Conservation (phyloP, 92 coral and sea anemone genomes). For the Ricordea florida region DNA sequence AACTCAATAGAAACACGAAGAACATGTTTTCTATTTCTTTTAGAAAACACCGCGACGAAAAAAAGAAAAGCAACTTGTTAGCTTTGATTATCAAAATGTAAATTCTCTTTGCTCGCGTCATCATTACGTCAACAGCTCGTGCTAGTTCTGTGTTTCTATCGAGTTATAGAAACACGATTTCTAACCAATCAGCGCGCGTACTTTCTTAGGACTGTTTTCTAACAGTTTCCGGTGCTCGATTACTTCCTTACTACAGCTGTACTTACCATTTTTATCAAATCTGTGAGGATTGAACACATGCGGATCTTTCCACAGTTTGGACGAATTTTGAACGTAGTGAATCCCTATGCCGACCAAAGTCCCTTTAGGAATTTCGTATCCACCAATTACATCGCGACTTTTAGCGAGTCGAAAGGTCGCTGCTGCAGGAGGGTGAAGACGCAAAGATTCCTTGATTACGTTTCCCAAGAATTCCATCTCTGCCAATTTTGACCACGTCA, state of each 20-base stretch:
- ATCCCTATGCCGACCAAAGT: constrained; percentile 43
- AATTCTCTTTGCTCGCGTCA: no score
- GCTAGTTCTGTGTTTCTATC: no score
- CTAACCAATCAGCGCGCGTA: no score
- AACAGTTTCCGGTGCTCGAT: not conserved
- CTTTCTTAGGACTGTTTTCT: no score
- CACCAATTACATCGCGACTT: constrained; percentile 54
- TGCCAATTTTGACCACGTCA: constrained; percentile 59
- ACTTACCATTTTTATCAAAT: constrained; percentile 43
- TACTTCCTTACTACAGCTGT: not conserved
- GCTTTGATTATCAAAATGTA: no score
- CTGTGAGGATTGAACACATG: constrained; percentile 65
- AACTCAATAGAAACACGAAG: no score
- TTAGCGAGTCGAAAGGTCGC: constrained; percentile 6
- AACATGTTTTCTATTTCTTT: no score
- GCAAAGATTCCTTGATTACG: constrained; percentile 68
- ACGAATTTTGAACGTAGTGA: constrained; percentile 39
- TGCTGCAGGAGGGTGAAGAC: constrained; percentile 62
- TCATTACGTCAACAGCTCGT: no score
- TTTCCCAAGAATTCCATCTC: constrained; percentile 66
- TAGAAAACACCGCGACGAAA: no score
- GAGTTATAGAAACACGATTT: no score
- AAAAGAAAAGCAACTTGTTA: no score
- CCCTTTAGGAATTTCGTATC: constrained; percentile 62
- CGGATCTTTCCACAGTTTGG: constrained; percentile 74